Base-by-base conservation (phyloP, 1,140 invertebrate genomes). In the Drosophila novamexicana region DNA sequence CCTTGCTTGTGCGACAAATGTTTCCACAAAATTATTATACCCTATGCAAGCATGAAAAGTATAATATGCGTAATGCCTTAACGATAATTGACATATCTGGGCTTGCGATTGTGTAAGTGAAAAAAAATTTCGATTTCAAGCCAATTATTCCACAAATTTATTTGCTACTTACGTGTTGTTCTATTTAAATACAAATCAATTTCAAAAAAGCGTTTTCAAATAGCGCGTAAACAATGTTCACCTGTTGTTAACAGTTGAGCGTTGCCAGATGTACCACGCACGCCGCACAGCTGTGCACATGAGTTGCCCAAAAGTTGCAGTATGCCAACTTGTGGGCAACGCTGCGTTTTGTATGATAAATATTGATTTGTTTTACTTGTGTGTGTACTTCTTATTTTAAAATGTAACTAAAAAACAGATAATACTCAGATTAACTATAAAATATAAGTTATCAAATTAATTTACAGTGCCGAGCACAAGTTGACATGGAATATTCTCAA, bases 401-500 rank as follows among this genome's bases (percentile, higher is more conserved):
- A 64, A 75, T 75, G 72, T 69, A 75, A 63, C 49, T 47, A 42
- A 64, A 63, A 74, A 18, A 29, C 14, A 29, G 52, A 56, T 34
- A 53, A 70, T 1, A 36, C 14, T 36, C 36, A 49, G 40, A 40
- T 49, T 44, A 52, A 57, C 9, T 52, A 4, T 37, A 58, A 36
- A 40, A 14, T 1, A 37, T 50, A 50, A 44, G 29, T 14, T 14
- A 36, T 7, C 7, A 22, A 37, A 50, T 42, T 65, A n/a, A 44
- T 44, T 4, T 45, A 57, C 7, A 58, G 63, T 59, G 54, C 56
- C n/a, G 29, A 34, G 29, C 69, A 54, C 45, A 73, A 61, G 10
- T 40, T 49, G 52, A 10, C 40, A 86, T 82, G 80, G 82, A 86
- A 70, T 86, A 80, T 61, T 63, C 82, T 0, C 77, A 80, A 44